These are phyloP conservation scores for Tachuris rubrigastra DNA, from an alignment of 2,113 vertebrate species.

Conservation along the genomic window DNA sequence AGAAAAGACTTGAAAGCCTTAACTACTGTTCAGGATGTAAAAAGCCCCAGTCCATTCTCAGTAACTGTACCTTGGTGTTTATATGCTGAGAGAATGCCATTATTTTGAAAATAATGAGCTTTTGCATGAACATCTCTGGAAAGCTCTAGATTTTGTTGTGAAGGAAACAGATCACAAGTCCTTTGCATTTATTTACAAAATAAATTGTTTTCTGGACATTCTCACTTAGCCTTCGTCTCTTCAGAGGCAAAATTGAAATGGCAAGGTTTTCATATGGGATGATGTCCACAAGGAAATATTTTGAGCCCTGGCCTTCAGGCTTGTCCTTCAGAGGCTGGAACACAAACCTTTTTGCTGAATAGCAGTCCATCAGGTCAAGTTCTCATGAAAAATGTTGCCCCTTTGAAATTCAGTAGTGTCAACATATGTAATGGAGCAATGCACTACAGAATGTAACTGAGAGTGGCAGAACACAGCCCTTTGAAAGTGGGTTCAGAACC, in stretches of 20 bases:
- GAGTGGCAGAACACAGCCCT: not conserved
- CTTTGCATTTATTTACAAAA: not conserved
- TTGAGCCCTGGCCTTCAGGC: not conserved
- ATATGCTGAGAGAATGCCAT: not conserved
- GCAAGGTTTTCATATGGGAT: not conserved
- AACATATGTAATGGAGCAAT: not conserved
- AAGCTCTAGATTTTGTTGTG: not conserved
- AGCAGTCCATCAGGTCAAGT: not conserved
- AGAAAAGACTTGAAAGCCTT: not conserved
- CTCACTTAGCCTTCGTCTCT: not conserved
- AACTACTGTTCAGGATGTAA: not conserved
- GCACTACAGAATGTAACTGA: accelerated
- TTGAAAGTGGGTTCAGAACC: not conserved
- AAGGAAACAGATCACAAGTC: not conserved
- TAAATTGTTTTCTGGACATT: not conserved
- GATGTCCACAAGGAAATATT: not conserved
- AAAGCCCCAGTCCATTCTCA: not conserved
- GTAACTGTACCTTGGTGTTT: not conserved
- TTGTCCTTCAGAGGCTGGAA: not conserved
- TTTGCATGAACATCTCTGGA: not conserved
- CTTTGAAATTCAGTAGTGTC: not conserved
- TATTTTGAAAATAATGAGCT: not conserved
- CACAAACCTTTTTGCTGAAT: not conserved
- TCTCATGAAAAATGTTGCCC: not conserved
- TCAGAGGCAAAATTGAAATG: not conserved